Conservation (phyloP, 1,140 invertebrate species). For the Brachionus rotundiformis region DNA sequence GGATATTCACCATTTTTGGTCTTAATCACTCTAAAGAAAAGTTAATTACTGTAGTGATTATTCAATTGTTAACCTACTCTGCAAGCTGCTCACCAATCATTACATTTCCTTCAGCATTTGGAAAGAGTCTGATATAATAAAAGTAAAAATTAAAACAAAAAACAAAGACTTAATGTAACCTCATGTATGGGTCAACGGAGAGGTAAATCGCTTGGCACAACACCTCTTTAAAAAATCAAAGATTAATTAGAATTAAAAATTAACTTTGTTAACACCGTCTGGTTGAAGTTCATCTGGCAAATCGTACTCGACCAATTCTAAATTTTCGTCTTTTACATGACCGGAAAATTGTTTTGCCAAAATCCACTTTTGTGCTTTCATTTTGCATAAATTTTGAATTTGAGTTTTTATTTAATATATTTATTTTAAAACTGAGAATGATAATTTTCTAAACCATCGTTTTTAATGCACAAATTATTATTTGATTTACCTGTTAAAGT, state of each 20-base stretch:
- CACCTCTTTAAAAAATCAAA: neutral
- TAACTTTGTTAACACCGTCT: neutral
- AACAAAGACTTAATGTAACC: neutral
- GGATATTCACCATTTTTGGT: slow-evolving; percentile 50
- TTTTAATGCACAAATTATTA: neutral
- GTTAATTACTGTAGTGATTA: slow-evolving; percentile 69
- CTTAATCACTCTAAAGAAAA: slow-evolving; percentile 55
- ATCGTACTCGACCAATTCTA: slow-evolving; percentile 70
- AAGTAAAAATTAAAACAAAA: slow-evolving; percentile 54
- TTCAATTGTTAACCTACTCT: slow-evolving; percentile 54
- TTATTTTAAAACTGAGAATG: neutral
- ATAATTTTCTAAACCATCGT: neutral
- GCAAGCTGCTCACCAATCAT: slow-evolving; percentile 48
- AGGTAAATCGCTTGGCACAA: slow-evolving; percentile 33
- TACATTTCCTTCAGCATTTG: neutral
- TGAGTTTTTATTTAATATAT: neutral
- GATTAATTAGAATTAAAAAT: neutral
- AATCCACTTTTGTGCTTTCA: slow-evolving; percentile 68
- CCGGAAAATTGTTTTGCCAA: slow-evolving; percentile 70
- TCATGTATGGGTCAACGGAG: slow-evolving; percentile 48
- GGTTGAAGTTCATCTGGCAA: slow-evolving; percentile 58
- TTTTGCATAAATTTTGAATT: neutral
- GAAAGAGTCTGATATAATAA: slow-evolving; percentile 20
- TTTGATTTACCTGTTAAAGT: too few species aligned
- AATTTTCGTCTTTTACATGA: slow-evolving; percentile 69